Percentiles rank a stretch among this genome's conserved stretches.
Evolutionary conservation across 2,888 invertebrate genomes (phyloP).

Genomic region (Pollenia griseotomentosa): DNA sequence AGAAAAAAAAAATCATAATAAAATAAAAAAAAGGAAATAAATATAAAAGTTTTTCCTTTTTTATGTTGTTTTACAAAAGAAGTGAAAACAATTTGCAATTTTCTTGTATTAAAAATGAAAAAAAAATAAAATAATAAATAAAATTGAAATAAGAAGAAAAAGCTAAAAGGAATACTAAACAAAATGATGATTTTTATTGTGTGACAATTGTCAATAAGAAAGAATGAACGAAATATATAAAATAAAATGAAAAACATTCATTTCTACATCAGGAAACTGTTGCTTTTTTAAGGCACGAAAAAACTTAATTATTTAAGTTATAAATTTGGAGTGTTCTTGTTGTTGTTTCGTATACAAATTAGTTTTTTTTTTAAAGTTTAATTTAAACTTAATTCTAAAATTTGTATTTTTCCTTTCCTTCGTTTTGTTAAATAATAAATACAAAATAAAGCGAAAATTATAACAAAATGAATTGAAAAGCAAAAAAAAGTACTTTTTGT

Average conservation of each 20-base stretch:
- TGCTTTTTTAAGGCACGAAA: not conserved
- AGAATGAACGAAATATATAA: not conserved
- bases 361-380: constrained; percentile 13
- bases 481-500: constrained; percentile 34
- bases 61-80: constrained; percentile 16
- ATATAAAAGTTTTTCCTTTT: not conserved
- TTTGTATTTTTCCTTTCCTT: not conserved
- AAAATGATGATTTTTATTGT: constrained; percentile 16
- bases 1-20: constrained; percentile 17
- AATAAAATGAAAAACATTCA: constrained; percentile 22
- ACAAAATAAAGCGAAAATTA: constrained; percentile 13
- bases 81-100: constrained; percentile 34
- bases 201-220: constrained; percentile 19
- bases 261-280: constrained; percentile 12
- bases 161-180: not conserved
- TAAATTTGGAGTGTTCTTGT: not conserved
- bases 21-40: constrained; percentile 50
- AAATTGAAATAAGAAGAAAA: not conserved
- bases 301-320: not conserved
- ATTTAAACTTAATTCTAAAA: not conserved
- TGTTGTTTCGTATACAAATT: constrained; percentile 7
- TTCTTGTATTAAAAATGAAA: constrained; percentile 7
- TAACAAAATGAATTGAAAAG: constrained; percentile 55
- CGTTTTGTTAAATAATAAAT: not conserved
- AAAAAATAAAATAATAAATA: constrained; percentile 10